Conservation (phyloP, 1,140 invertebrate species). For the Aphaenogaster ashmeadi region DNA sequence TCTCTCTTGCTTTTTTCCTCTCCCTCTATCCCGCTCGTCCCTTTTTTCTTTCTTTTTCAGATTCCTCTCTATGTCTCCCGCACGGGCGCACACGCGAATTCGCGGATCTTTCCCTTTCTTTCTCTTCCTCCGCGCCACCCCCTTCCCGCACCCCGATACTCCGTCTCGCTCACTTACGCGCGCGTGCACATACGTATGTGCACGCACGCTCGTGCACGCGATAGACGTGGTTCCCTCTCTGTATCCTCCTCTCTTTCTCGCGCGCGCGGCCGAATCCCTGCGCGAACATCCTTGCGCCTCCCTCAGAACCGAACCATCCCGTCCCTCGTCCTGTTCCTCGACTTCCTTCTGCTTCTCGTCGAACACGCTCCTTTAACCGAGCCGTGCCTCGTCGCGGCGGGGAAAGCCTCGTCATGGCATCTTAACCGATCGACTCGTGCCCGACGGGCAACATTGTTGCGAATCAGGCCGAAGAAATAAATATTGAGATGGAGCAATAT, state of each 20-base stretch:
- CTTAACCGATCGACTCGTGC: conserved; percentile 63
- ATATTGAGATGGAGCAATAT: conserved; percentile 52
- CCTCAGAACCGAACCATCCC: conserved; percentile 58
- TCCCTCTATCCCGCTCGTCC: conserved; percentile 40
- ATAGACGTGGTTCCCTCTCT: conserved; percentile 38
- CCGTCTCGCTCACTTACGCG: conserved; percentile 38
- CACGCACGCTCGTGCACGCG: conserved; percentile 9
- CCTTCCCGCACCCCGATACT: not conserved
- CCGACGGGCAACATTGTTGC: conserved; percentile 52
- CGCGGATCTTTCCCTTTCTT: conserved; percentile 44
- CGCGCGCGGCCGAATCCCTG: conserved; percentile 46
- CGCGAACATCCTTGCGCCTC: conserved; percentile 57
- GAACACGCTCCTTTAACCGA: conserved; percentile 60
- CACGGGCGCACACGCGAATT: conserved; percentile 51
- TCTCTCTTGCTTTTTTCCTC: conserved; percentile 43
- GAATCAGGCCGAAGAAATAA: conserved; percentile 60
- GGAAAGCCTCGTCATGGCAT: conserved; percentile 71
- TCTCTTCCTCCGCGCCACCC: not conserved
- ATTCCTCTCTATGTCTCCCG: conserved; percentile 49
- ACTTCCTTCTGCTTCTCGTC: conserved; percentile 51
- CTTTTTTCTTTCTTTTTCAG: conserved; percentile 44
- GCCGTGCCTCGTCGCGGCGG: conserved; percentile 45
- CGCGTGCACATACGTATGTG: conserved; percentile 2
- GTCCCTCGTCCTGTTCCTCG: conserved; percentile 50
- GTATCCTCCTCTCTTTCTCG: conserved; percentile 46